A percentile compares a stretch with the other conserved stretches of the same genome.
phyloP scores from a whole-genome alignment of 2,113 vertebrate species.

The Psophia crepitans region DNA sequence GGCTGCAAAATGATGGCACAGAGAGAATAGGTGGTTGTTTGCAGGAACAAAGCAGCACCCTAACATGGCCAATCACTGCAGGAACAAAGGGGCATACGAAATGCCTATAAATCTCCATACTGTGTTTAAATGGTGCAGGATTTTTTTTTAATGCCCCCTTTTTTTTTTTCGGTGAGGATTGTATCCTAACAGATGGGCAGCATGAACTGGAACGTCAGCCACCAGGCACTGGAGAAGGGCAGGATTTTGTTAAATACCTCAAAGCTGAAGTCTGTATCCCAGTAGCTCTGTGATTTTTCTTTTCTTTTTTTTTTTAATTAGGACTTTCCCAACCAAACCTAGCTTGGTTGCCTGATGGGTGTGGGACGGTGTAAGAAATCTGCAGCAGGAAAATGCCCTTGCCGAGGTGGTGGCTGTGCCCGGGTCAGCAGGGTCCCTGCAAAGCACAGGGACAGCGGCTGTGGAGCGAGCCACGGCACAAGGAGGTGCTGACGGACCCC shows the following conservation, averaged over 20 bases:
- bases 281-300: background rate
- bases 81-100: background rate
- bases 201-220: background rate
- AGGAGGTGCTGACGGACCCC: background rate
- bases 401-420: background rate
- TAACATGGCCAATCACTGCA: background rate
- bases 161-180: background rate
- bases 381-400: background rate
- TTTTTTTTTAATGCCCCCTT: background rate
- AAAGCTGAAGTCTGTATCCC: background rate
- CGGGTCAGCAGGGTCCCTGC: background rate
- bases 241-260: background rate
- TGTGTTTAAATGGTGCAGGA: background rate
- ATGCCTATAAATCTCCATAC: background rate
- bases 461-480: rapidly evolving
- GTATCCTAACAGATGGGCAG: background rate
- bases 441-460: rapidly evolving
- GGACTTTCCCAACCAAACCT: background rate
- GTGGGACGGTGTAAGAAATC: background rate
- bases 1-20: background rate
- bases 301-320: too few species aligned
- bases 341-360: background rate
- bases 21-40: background rate
- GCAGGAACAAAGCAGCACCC: background rate
- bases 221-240: background rate